These are phyloP conservation scores for Lucinisca nassula DNA, from an alignment of 2,888 invertebrate species.

Conservation along the genomic window DNA sequence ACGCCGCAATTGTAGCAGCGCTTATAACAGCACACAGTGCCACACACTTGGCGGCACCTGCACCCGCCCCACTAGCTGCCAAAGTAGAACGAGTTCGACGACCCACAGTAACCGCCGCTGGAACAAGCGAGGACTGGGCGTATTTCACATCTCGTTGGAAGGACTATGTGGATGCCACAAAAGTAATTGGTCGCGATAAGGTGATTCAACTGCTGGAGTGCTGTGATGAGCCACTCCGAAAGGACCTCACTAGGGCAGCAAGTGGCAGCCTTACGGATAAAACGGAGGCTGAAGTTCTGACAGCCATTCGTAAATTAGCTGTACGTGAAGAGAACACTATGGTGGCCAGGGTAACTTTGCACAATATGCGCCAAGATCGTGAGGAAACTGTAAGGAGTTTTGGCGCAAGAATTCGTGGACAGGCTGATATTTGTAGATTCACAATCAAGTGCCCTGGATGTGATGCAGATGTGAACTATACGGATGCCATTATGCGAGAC, in stretches of 20 bases:
- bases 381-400: too few relatives aligned
- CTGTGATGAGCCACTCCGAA: conserved; percentile 68
- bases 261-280: conserved; percentile 2
- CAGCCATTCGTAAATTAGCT: conserved; percentile 61
- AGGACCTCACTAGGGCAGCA: conserved; percentile 54
- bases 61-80: not conserved
- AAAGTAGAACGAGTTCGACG: too few relatives aligned
- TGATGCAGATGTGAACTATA: too few relatives aligned
- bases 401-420: too few relatives aligned
- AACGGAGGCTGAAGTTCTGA: conserved; percentile 13
- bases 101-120: conserved; percentile 24
- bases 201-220: conserved; percentile 69
- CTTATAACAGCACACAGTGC: conserved; percentile 52
- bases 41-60: not conserved
- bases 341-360: too few relatives aligned
- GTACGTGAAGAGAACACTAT: too few relatives aligned
- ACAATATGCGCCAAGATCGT: too few relatives aligned
- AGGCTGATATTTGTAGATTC: too few relatives aligned
- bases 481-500: too few relatives aligned
- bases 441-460: too few relatives aligned
- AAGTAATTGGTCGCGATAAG: conserved; percentile 45
- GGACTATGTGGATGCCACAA: conserved; percentile 70
- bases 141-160: conserved; percentile 66
- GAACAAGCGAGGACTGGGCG: conserved; percentile 65
- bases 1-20: conserved; percentile 58